Evolutionary conservation across 2,797 vertebrate genomes (phyloP).

Genomic region (Halcyon chelicuti): DNA sequence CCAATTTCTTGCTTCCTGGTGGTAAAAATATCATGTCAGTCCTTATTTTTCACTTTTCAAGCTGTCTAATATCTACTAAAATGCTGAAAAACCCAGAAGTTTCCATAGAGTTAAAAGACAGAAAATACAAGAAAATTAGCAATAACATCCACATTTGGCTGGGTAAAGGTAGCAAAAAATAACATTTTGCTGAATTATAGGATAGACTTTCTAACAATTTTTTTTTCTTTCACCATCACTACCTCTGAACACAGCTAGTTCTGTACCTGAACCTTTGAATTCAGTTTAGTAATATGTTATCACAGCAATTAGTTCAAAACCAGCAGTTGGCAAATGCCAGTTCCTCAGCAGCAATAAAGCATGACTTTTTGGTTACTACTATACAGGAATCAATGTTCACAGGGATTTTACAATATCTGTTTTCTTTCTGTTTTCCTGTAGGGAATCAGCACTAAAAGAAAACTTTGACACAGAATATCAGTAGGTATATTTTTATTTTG

Average conservation of each 20-base stretch:
- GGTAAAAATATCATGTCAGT: neutral
- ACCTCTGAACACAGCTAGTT: neutral
- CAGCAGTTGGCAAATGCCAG: neutral
- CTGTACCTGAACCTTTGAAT: neutral
- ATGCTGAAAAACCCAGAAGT: neutral
- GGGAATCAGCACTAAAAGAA: neutral
- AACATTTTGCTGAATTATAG: neutral
- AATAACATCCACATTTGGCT: neutral
- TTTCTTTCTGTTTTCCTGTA: neutral
- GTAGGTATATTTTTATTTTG: neutral
- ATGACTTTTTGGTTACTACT: neutral
- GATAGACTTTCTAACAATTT: neutral
- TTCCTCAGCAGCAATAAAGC: neutral
- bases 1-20: neutral
- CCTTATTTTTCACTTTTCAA: neutral
- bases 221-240: neutral
- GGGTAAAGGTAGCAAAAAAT: neutral
- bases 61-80: neutral
- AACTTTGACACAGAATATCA: neutral
- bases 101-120: neutral
- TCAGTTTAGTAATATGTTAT: neutral
- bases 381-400: neutral
- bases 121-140: neutral
- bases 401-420: neutral
- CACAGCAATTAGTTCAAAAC: neutral